These are phyloP conservation scores for Sceliomorpha sp. DNA, from an alignment of 2,888 invertebrate genomes.

Conservation along the genomic window DNA sequence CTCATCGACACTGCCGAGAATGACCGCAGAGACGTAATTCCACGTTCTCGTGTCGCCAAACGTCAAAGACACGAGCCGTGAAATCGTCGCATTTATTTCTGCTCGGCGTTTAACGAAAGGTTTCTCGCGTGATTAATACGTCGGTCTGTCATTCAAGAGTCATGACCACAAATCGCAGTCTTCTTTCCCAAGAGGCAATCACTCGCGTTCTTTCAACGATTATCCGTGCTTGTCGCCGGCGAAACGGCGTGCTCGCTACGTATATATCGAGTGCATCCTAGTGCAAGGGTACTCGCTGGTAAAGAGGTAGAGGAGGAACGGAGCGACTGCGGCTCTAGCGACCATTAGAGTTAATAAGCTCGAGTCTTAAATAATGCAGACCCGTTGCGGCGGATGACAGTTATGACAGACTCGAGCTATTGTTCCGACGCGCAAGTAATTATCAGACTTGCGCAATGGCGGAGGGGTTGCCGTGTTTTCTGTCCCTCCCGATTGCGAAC, in stretches of 20 bases:
- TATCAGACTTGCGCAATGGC: slow-evolving; percentile 60
- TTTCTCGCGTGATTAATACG: slow-evolving; percentile 45
- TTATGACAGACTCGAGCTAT: slow-evolving; percentile 70
- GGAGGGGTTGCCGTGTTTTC: slow-evolving; percentile 18
- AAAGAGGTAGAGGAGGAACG: slow-evolving; percentile 7
- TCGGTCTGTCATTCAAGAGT: slow-evolving; percentile 45
- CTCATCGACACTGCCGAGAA: slow-evolving; percentile 15
- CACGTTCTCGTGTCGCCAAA: slow-evolving; percentile 13
- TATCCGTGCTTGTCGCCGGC: slow-evolving; percentile 47
- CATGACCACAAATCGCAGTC: slow-evolving; percentile 32
- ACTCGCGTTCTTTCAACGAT: slow-evolving; percentile 50
- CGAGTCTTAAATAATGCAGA: slow-evolving; percentile 68
- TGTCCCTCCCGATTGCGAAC: not conserved
- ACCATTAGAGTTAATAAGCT: slow-evolving; percentile 72
- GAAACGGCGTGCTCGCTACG: slow-evolving; percentile 20
- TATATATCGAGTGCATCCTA: slow-evolving; percentile 21
- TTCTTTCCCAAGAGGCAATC: slow-evolving; percentile 46
- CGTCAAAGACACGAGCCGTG: slow-evolving; percentile 33
- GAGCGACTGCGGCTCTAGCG: slow-evolving; percentile 44
- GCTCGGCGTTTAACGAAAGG: slow-evolving; percentile 27
- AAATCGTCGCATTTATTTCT: slow-evolving; percentile 47
- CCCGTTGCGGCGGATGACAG: slow-evolving; percentile 66
- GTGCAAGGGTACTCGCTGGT: not conserved
- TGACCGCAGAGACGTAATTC: slow-evolving; percentile 13
- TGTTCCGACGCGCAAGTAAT: slow-evolving; percentile 69